A percentile compares a stretch with the other conserved stretches of the same genome.
Evolutionary conservation across 2,888 invertebrate species (phyloP).

Genomic region (Leptinotarsa tumamoca): DNA sequence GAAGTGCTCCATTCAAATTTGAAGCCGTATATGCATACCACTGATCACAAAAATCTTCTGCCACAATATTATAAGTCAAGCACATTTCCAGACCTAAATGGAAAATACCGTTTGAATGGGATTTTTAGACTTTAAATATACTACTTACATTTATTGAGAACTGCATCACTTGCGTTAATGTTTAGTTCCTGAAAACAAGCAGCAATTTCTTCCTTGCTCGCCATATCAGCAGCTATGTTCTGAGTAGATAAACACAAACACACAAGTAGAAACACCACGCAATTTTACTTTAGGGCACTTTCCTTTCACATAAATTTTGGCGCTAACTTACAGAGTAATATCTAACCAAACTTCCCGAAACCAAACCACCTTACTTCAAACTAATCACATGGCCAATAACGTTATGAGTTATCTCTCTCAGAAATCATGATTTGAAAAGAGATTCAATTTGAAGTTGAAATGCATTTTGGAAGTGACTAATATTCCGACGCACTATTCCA

Average conservation of each 20-base stretch:
- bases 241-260: neutral
- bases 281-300: neutral
- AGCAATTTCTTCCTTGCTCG: slow-evolving; percentile 49
- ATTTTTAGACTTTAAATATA: slow-evolving; percentile 2
- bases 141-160: slow-evolving; percentile 72
- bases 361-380: neutral
- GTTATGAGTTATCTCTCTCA: neutral
- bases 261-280: neutral
- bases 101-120: neutral
- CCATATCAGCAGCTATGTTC: slow-evolving; percentile 43
- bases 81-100: slow-evolving; percentile 74
- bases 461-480: too few relatives aligned
- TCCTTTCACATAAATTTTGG: slow-evolving; percentile 30
- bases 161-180: slow-evolving; percentile 65
- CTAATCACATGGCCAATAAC: neutral
- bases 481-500: too few relatives aligned
- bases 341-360: neutral
- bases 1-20: slow-evolving; percentile 72
- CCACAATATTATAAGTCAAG: slow-evolving; percentile 72
- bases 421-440: neutral
- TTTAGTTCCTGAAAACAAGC: slow-evolving; percentile 56
- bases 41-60: slow-evolving; percentile 79
- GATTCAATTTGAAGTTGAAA: too few relatives aligned
- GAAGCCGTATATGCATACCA: slow-evolving; percentile 84
- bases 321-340: slow-evolving; percentile 30